Conservation (phyloP, 2,888 invertebrate species). For the Cyclophora punctaria region DNA sequence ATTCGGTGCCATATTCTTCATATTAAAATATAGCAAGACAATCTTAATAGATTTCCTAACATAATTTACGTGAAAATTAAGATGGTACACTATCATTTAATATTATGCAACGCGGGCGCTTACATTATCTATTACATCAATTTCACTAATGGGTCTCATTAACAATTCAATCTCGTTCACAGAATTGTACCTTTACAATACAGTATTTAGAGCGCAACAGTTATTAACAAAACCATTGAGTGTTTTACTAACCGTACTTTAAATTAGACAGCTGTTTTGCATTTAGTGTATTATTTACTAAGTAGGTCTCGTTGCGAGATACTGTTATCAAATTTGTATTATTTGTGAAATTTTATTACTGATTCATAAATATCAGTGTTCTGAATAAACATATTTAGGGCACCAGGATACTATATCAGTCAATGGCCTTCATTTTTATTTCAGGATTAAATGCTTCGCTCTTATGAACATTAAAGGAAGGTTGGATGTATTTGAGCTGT, state of each 20-base stretch:
- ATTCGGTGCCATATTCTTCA: no score
- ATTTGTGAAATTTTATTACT: background rate
- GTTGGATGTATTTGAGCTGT: no score
- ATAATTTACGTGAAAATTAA: conserved; percentile 5
- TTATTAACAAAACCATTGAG: conserved; percentile 21
- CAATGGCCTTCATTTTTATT: no score
- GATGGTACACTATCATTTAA: no score
- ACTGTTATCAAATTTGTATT: background rate
- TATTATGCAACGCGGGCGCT: background rate
- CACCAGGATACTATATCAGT: no score
- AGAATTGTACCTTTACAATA: conserved; percentile 23
- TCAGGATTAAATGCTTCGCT: no score
- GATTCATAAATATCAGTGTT: no score
- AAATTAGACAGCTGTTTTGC: no score
- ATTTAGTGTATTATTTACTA: no score
- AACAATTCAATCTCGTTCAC: conserved; percentile 26
- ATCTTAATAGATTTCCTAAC: background rate
- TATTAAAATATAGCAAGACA: no score
- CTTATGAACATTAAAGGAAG: no score
- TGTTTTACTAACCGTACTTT: background rate
- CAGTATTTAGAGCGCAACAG: conserved; percentile 33
- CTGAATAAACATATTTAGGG: no score
- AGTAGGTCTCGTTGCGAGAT: background rate
- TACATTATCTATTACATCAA: conserved; percentile 21
- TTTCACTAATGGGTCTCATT: conserved; percentile 22